Percentiles rank a stretch among this genome's conserved stretches.
These are phyloP conservation scores for Darevskia mixta DNA, from an alignment of 2,797 vertebrate genomes.

Conservation along the genomic window DNA sequence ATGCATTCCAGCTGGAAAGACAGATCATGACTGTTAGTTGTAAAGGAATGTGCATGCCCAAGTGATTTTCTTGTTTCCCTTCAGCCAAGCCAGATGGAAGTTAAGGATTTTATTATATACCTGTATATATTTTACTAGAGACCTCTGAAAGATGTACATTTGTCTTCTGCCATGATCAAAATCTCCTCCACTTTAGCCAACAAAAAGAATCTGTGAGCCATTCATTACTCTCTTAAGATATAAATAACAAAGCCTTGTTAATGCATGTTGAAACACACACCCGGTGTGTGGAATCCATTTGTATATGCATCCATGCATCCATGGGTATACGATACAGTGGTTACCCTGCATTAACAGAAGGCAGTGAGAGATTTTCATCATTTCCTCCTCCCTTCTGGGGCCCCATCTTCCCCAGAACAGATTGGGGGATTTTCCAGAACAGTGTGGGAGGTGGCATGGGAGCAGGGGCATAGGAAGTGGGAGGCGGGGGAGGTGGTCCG, in stretches of 20 bases:
- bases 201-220: neutral
- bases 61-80: neutral
- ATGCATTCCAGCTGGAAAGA: slow-evolving; percentile 86
- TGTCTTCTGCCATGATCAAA: neutral
- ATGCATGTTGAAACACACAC: neutral
- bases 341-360: too few relatives aligned
- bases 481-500: too few relatives aligned
- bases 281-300: neutral
- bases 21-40: slow-evolving; percentile 29
- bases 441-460: too few relatives aligned
- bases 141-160: neutral
- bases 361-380: too few relatives aligned
- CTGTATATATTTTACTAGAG: neutral
- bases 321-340: too few relatives aligned
- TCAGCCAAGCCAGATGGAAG: neutral
- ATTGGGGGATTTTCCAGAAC: too few relatives aligned
- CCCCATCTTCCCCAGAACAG: too few relatives aligned
- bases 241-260: neutral
- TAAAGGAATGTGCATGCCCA: neutral
- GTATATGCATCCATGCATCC: too few relatives aligned
- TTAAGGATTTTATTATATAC: neutral
- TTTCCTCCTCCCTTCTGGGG: too few relatives aligned
- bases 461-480: too few relatives aligned
- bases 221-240: neutral
- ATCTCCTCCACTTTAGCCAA: neutral